These are phyloP conservation scores for Stratiomys singularior DNA, from an alignment of 2,888 invertebrate species.

Conservation along the genomic window DNA sequence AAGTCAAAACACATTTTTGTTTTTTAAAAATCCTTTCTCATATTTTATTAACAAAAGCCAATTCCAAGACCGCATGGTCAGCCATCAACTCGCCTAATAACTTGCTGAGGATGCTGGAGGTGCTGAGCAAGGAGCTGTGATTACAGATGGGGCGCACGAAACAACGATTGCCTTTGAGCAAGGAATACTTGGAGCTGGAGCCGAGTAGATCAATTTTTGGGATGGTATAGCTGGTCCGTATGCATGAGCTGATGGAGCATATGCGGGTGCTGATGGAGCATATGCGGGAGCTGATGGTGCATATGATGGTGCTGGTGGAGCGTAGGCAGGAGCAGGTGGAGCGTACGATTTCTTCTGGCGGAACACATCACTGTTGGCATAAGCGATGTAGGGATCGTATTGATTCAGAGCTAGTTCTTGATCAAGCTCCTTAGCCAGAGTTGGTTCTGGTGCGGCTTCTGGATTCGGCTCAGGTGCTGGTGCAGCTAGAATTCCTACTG, in stretches of 20 bases:
- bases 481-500: slow-evolving; percentile 10
- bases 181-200: slow-evolving; percentile 33
- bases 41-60: no score
- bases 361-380: slow-evolving; percentile 1
- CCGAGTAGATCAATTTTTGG: slow-evolving; percentile 16
- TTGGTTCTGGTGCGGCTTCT: background rate
- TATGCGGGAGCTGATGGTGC: background rate
- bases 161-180: slow-evolving; percentile 36
- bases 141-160: slow-evolving; percentile 27
- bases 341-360: slow-evolving; percentile 25
- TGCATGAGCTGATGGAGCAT: background rate
- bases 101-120: background rate
- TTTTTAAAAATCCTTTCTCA: no score
- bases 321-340: slow-evolving; percentile 3
- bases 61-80: no score
- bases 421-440: background rate
- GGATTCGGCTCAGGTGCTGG: background rate
- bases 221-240: no score
- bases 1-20: no score
- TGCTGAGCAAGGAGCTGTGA: slow-evolving; percentile 22
- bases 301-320: slow-evolving; percentile 21
- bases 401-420: background rate
- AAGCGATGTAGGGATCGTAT: slow-evolving; percentile 14
- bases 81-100: no score
- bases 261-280: background rate